Evolutionary conservation across 1,140 invertebrate species (phyloP).

Genomic region (Liolophura sinensis): DNA sequence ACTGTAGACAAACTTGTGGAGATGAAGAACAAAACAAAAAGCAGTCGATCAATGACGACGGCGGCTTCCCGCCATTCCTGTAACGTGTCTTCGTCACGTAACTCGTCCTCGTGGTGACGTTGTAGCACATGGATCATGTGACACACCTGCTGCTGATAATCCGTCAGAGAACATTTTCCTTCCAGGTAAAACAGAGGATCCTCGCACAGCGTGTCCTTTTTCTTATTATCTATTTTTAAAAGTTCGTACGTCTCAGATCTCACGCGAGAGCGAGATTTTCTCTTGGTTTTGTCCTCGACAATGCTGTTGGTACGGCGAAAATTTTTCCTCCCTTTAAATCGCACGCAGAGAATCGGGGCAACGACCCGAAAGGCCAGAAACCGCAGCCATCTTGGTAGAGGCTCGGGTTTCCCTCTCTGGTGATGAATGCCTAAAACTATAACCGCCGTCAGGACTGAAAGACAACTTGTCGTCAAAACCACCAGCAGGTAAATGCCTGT

Average conservation of each 20-base stretch:
- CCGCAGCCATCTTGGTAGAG: slow-evolving; percentile 33
- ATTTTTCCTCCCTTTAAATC: no score
- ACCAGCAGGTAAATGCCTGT: slow-evolving; percentile 51
- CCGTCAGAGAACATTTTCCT: no score
- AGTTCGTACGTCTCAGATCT: no score
- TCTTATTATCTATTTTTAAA: no score
- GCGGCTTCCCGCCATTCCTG: slow-evolving; percentile 64
- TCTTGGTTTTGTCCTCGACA: no score
- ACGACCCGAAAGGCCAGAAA: slow-evolving; percentile 24
- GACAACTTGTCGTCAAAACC: slow-evolving; percentile 43
- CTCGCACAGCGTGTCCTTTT: no score
- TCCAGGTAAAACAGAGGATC: no score
- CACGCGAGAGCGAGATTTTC: no score
- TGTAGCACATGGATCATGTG: slow-evolving; percentile 35
- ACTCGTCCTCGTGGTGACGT: slow-evolving; percentile 30
- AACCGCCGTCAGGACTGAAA: slow-evolving; percentile 47
- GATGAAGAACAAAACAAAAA: slow-evolving; percentile 65
- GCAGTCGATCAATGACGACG: slow-evolving; percentile 62
- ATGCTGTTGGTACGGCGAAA: no score
- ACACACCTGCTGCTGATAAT: slow-evolving; percentile 10
- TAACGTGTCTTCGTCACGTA: slow-evolving; percentile 43
- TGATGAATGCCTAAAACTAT: slow-evolving; percentile 47
- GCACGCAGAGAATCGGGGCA: slow-evolving; percentile 19
- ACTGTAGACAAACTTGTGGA: slow-evolving; percentile 61
- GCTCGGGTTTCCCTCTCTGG: slow-evolving; percentile 35